phyloP scores from a whole-genome alignment of 2,888 invertebrate species.

The Brenthis hecate region DNA sequence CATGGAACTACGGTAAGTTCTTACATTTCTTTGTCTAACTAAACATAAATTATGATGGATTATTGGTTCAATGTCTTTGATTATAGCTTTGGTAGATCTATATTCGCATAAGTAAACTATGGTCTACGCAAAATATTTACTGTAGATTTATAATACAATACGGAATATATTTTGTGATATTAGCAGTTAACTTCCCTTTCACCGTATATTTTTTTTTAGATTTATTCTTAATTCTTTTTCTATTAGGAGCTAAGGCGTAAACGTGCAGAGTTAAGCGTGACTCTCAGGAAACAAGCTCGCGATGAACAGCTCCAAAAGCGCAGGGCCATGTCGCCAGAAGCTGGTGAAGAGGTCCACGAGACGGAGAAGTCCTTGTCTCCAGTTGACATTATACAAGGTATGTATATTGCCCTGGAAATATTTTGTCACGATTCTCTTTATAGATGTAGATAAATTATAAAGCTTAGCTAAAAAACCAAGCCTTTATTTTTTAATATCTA shows the following conservation, averaged over 20 bases:
- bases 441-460: neutral
- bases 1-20: conserved; percentile 86
- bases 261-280: conserved; percentile 93
- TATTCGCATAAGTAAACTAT: no score
- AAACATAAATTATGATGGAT: neutral
- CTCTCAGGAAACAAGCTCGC: conserved; percentile 95
- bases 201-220: no score
- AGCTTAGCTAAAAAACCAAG: neutral
- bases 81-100: no score
- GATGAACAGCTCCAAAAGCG: conserved; percentile 97
- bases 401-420: neutral
- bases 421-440: neutral
- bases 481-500: neutral
- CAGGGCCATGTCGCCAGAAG: conserved; percentile 87
- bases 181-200: no score
- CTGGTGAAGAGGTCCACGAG: conserved; percentile 68
- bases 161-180: no score
- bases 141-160: no score
- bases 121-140: no score
- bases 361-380: conserved; percentile 80
- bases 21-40: conserved; percentile 5
- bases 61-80: neutral
- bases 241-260: conserved; percentile 92
- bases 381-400: conserved; percentile 87
- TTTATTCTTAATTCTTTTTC: neutral